Base-by-base conservation (phyloP, 2,113 vertebrate genomes). In the Toxotes jaculatrix region DNA sequence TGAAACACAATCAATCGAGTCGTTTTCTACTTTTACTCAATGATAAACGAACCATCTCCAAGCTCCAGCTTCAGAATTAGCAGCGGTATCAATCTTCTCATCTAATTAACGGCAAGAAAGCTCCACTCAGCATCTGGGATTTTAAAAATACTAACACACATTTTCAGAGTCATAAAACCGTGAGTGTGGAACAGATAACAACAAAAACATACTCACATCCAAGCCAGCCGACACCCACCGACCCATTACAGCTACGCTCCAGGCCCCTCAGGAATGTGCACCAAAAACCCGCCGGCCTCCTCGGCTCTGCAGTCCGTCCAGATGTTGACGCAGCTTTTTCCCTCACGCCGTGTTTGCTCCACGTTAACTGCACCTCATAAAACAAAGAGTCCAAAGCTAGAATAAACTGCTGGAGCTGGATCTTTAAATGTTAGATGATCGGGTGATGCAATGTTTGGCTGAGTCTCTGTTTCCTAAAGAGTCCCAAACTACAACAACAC, bases 271-370 rank as follows among this genome's bases (percentile, higher is more conserved):
- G 72, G 63, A 82, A 66, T 80, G 10, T 60, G 21, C 13, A n/a
- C 55, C 47, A 65, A 53, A 76, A 67, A 31, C 34, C 6, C 31
- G 23, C 7, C 31, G 0, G 7, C 66, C 40, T 59, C 31, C 3
- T 74, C 34, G 17, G 34, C 55, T 51, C 10, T 40, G 11, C n/a
- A 14, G 31, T 13, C 69, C 6, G 66, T 55, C 32, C 84, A 79
- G 75, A 74, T 85, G 82, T 75, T 87, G 14, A 67, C 45, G 51
- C 43, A 70, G 53, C 57, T 71, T 79, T 73, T 71, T 27, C 27
- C 47, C 38, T 56, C 68, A 5, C 21, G 21, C 21, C 34, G 32
- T 32, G 49, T n/a, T 19, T 42, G 11, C 55, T 38, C 32, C 14
- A 16, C 32, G 13, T 82, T 31, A 0, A 64, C 23, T 14, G n/a